Evolutionary conservation across 2,797 vertebrate species (phyloP), one percentile per base, ranked within the genome.

Genomic region (Loris lydekkerianus): DNA sequence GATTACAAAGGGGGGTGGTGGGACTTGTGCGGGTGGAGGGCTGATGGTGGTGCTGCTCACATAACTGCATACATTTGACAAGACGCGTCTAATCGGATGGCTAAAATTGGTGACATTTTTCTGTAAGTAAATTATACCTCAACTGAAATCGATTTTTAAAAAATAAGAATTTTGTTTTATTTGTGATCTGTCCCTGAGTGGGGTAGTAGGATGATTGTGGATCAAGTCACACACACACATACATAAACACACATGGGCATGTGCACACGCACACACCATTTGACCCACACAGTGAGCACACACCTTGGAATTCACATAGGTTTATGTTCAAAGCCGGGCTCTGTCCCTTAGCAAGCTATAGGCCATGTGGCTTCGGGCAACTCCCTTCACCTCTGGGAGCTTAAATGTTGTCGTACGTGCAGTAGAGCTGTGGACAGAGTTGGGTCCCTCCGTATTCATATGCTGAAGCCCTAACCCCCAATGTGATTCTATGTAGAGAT

Each of bases 401-500:
- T 17, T 60, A 14, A 27, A 10, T 73, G 9, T 7, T 34, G 43
- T 81, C 23, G 31, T 4, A 7, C 14, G 70, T 2, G 18, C 14
- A 4, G 2, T 0, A 10, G 25, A 7, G 49, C 25, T 21, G 6
- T 7, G 21, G 21, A 58, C 60, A 20, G 10, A 17, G 31, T 5
- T 17, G 37, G 11, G 15, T 3, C 40, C 43, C 23, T 61, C 3
- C 1, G 18, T 14, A 20, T 4, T 10, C 29, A 6, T 11, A 2
- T 8, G 5, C 7, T 60, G 7, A 63, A 88, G 10, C 34, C 58
- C 56, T 17, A 3, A 17, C 10, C 14, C 3, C 37, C 27, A 53
- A 0, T 4, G 5, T 20, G 61, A 37, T 18, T 14, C 0, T 10
- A 25, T 5, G 3, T 72, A 61, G 43, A 58, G 73, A 31, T 1